A percentile compares a stretch with the other conserved stretches of the same genome.
These are phyloP conservation scores for Papilio elwesi DNA, from an alignment of 2,888 invertebrate species.

Conservation along the genomic window DNA sequence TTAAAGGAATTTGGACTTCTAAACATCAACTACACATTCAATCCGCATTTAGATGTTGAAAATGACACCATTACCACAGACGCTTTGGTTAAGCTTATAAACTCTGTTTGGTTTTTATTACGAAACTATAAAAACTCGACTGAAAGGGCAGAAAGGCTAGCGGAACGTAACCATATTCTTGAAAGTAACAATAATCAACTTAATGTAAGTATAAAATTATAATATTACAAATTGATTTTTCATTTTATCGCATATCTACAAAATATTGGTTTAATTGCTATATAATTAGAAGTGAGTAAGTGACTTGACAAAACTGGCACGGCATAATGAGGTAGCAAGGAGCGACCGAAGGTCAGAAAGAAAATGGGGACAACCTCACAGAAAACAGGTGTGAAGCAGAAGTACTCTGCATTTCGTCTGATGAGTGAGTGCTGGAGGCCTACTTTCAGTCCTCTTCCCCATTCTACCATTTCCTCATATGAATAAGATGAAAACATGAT, in stretches of 20 bases:
- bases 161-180: slow-evolving; percentile 69
- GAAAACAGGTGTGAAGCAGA: too few relatives aligned
- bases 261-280: too few relatives aligned
- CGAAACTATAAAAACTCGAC: slow-evolving; percentile 66
- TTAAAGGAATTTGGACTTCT: slow-evolving; percentile 70
- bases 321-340: too few relatives aligned
- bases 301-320: too few relatives aligned
- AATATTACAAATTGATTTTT: background rate
- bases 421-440: too few relatives aligned
- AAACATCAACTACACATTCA: slow-evolving; percentile 71
- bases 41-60: slow-evolving; percentile 69
- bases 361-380: too few relatives aligned
- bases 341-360: too few relatives aligned
- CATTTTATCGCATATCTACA: too few relatives aligned
- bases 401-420: too few relatives aligned
- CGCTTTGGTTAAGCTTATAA: slow-evolving; percentile 70
- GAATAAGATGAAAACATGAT: too few relatives aligned
- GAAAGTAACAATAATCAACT: slow-evolving; percentile 72
- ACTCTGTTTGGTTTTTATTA: slow-evolving; percentile 69
- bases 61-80: slow-evolving; percentile 57
- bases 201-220: slow-evolving; percentile 58
- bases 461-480: too few relatives aligned
- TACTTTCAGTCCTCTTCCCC: too few relatives aligned
- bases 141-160: slow-evolving; percentile 61
- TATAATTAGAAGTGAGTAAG: background rate